Base-by-base conservation (phyloP, 2,888 invertebrate genomes). In the Artemia sp. region DNA sequence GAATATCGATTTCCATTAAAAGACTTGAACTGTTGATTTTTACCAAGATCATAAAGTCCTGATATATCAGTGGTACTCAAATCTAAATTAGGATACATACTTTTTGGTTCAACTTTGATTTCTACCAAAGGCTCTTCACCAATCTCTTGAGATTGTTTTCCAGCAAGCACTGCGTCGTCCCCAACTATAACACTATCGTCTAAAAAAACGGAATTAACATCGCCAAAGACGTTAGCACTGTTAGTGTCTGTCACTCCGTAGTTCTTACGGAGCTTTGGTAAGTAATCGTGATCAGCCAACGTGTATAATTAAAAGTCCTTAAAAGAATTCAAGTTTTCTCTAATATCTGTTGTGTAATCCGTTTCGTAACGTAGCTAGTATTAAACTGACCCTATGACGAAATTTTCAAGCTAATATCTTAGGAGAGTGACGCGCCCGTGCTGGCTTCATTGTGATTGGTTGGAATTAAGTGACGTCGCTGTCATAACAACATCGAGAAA, bases 271-370 rank as follows among this genome's bases (percentile, higher is more conserved):
- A 58, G 64, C 24, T 58, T n/a, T 58, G 64, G 64, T 58, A 58
- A 11, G 64, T 58, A 58, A 58, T 58, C 64, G 64, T 58, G 64
- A 10, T 58, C 64, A 58, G 64, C 64, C 64, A 58, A 58, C 24
- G 64, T 58, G n/a, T 19, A 9, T 8, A 24, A 19, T 10, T 10
- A 19, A 9, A 10, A 19, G 64, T 58, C 64, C 64, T 58, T 58
- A 1, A 58, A 10, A 58, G 9, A 58, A 24, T 10, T 19, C 64
- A 58, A 58, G 14, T 58, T 58, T 24, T 19, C 8, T 58, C n/a
- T n/a, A 10, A 10, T 58, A 19, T 8, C 10, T 38, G 6, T 38
- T 38, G 6, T 38, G 38, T 0, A 10, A 58, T 19, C 64, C 10
- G 10, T 58, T 58, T 58, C 64, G 64, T 24, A 58, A 58, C 64